Evolutionary conservation across 2,888 invertebrate species (phyloP).

Genomic region (Andrena dorsata): DNA sequence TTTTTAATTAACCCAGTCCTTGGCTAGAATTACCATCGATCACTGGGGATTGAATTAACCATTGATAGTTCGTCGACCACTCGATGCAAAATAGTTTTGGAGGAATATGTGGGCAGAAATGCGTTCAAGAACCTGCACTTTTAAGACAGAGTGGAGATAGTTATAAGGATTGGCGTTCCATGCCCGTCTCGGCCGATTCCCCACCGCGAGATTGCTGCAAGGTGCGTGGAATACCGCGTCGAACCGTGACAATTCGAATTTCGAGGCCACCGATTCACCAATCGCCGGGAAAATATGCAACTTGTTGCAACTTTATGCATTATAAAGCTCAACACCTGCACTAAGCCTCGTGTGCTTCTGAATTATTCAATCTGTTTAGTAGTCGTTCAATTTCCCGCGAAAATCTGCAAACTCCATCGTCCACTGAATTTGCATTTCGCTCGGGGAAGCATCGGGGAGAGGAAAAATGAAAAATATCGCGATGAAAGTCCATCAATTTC

Average conservation of each 20-base stretch:
- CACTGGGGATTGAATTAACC: neutral
- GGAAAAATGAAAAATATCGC: neutral
- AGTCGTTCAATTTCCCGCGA: conserved; percentile 3
- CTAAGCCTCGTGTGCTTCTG: conserved; percentile 7
- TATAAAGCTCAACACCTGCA: neutral
- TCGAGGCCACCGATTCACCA: neutral
- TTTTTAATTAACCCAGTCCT: conserved; percentile 20
- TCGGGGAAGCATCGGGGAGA: neutral
- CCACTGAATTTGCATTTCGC: conserved; percentile 21
- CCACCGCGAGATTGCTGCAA: neutral
- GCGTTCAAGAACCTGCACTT: neutral
- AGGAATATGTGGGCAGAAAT: too few species aligned
- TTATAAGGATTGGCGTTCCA: neutral
- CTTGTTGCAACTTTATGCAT: neutral
- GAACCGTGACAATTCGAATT: neutral
- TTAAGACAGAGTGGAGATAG: neutral
- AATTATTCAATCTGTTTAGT: conserved; percentile 27
- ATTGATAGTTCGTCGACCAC: neutral
- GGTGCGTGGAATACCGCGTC: neutral
- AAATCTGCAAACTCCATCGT: conserved; percentile 12
- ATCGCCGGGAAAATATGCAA: neutral
- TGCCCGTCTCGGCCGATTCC: neutral
- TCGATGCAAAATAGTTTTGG: neutral
- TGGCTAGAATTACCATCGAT: conserved; percentile 3
- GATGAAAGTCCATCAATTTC: conserved; percentile 2